Evolutionary conservation across 2,888 invertebrate genomes (phyloP), one percentile per base, ranked within the genome.

Genomic region (Callyntrura guangdongensis): DNA sequence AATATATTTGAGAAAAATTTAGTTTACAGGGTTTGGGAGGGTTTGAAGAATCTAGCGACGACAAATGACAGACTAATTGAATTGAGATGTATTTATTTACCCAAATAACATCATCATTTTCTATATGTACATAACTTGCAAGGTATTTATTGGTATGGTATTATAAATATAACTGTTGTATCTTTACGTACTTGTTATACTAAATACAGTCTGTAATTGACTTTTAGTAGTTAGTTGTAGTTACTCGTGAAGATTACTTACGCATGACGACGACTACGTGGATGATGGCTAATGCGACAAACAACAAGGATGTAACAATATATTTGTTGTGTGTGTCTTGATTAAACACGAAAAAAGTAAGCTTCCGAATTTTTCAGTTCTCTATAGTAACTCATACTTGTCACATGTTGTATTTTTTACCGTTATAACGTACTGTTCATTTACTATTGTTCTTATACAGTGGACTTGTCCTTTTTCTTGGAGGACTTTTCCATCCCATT

Each of bases 401-500:
- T n/a, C n/a, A n/a, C n/a, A n/a, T n/a, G n/a, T 59, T 20, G 20
- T n/a, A 22, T 22, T 22, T 12, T 14, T 14, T 27, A 12, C 25
- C 12, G 27, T 14, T 22, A 5, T 14, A 11, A n/a, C n/a, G 2
- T 53, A 69, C 36, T 45, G 3, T 36, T 36, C 45, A 17, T 1
- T 69, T 45, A 36, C 67, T 69, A 17, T 8, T 72, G 14, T 36
- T 36, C 4, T 36, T 81, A 81, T 9, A 59, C 81, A 0, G 72
- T 72, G 9, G 88, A 81, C 45, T 85, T 92, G 17, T 92, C 92
- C 77, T 90, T 88, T 69, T 92, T 92, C 72, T 88, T 85, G 4
- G 92, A 84, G 11, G 90, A 72, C 49, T 92, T 92, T 61, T 92
- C 92, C 82, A 92, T 88, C 3, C 92, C 92, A 22, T 92, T 92